Evolutionary conservation across 1,140 invertebrate genomes (phyloP).

Genomic region (Lysiphlebus fabarum): DNA sequence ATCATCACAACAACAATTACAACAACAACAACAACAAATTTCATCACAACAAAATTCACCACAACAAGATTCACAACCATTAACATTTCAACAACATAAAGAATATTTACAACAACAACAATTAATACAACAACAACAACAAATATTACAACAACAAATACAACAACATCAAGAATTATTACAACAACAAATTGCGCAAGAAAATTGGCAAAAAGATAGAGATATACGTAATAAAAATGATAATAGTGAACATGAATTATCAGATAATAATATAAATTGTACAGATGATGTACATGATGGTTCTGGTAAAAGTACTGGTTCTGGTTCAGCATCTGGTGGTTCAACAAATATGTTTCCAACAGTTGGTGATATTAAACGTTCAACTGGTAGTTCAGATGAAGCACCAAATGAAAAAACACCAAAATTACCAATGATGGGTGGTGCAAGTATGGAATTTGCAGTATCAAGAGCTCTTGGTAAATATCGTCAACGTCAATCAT

Average conservation of each 20-base stretch:
- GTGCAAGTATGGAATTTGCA: conserved; percentile 76
- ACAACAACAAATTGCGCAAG: conserved; percentile 43
- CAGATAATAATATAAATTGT: conserved; percentile 53
- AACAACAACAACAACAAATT: conserved; percentile 22
- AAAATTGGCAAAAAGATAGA: conserved; percentile 40
- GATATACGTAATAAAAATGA: conserved; percentile 36
- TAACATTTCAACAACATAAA: conserved; percentile 28
- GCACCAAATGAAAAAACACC: conserved; percentile 56
- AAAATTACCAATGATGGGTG: conserved; percentile 58
- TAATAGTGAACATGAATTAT: conserved; percentile 50
- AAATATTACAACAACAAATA: conserved; percentile 46
- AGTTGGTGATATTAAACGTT: conserved; percentile 68
- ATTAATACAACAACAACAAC: conserved; percentile 41
- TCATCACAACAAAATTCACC: conserved; percentile 29
- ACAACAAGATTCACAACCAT: conserved; percentile 28
- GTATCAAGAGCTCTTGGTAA: conserved; percentile 78
- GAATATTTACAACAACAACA: conserved; percentile 30
- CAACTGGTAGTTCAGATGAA: conserved; percentile 50
- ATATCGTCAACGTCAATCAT: conserved; percentile 74
- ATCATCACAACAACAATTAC: conserved; percentile 26
- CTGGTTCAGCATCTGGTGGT: conserved; percentile 59
- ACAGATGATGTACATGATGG: conserved; percentile 57
- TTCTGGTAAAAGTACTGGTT: conserved; percentile 59
- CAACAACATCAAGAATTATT: conserved; percentile 46
- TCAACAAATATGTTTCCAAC: conserved; percentile 67